These are phyloP conservation scores for Elephas maximus DNA, from an alignment of 2,113 vertebrate genomes.

Conservation along the genomic window DNA sequence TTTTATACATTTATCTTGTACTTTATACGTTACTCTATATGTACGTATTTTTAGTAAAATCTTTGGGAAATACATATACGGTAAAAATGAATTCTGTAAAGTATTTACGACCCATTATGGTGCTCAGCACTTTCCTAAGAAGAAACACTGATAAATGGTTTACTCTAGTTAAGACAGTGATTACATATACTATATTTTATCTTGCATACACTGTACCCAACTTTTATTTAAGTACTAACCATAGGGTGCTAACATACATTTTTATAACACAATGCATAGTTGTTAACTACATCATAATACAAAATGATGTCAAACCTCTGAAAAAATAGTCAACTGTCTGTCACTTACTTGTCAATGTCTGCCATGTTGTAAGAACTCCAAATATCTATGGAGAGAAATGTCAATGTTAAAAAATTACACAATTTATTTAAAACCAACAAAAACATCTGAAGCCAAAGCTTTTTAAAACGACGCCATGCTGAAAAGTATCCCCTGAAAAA, in stretches of 20 bases:
- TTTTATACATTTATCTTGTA: not conserved
- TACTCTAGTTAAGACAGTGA: slow-evolving; percentile 26
- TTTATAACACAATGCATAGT: slow-evolving; percentile 13
- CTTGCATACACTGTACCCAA: slow-evolving; percentile 13
- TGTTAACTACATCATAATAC: slow-evolving; percentile 27
- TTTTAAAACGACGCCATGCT: not conserved
- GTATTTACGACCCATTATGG: slow-evolving; percentile 32
- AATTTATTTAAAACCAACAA: slow-evolving; percentile 51
- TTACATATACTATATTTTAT: slow-evolving; percentile 12
- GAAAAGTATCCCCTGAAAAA: not conserved
- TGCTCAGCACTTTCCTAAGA: slow-evolving; percentile 49
- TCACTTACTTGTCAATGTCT: slow-evolving; percentile 98
- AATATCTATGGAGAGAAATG: slow-evolving; percentile 76
- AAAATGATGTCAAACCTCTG: slow-evolving; percentile 51
- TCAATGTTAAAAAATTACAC: slow-evolving; percentile 8
- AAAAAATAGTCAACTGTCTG: slow-evolving; percentile 50
- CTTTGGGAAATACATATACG: not conserved
- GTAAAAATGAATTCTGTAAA: slow-evolving; percentile 32
- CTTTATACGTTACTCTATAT: not conserved
- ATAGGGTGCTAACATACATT: slow-evolving; percentile 43
- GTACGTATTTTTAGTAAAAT: not conserved
- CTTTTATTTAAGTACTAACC: slow-evolving; percentile 4
- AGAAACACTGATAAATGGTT: not conserved
- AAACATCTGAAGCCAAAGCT: slow-evolving; percentile 30
- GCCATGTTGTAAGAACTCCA: slow-evolving; percentile 91